phyloP scores from a whole-genome alignment of 1,140 invertebrate genomes.

The Drosophila kanapiae region DNA sequence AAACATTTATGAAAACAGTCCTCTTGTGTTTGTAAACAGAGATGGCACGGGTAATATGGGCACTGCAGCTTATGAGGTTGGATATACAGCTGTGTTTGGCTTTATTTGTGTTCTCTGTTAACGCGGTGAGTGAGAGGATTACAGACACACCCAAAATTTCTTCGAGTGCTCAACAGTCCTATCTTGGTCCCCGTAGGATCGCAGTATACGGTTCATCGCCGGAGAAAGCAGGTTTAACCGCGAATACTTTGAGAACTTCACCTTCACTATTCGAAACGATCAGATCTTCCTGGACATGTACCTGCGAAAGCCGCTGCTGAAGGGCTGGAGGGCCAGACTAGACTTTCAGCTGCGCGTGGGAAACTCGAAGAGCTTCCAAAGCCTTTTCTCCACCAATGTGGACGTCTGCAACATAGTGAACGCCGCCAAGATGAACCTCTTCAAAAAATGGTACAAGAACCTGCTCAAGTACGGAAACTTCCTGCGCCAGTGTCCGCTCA shows the following conservation, averaged over 20 bases:
- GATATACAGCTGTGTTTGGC: conserved; percentile 20
- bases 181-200: conserved; percentile 22
- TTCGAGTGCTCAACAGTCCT: background rate
- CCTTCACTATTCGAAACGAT: conserved; percentile 34
- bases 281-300: conserved; percentile 53
- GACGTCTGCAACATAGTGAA: conserved; percentile 66
- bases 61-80: conserved; percentile 1
- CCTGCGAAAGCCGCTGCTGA: conserved; percentile 39
- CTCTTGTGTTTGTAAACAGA: background rate
- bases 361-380: conserved; percentile 64
- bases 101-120: conserved; percentile 7
- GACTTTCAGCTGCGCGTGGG: conserved; percentile 58
- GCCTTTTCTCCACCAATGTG: conserved; percentile 53
- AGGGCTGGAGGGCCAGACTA: conserved; percentile 48
- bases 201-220: conserved; percentile 36
- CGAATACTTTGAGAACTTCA: conserved; percentile 64
- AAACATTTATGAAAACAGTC: conserved; percentile 1
- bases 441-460: conserved; percentile 66
- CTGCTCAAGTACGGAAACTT: conserved; percentile 64
- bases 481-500: conserved; percentile 48
- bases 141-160: too few relatives aligned
- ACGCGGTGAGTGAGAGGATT: conserved; percentile 38
- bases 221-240: conserved; percentile 51
- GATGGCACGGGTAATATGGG: conserved; percentile 16
- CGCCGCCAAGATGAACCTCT: conserved; percentile 47